These are phyloP conservation scores for Colistium nudipinnis DNA, from an alignment of 2,113 vertebrate genomes.

Conservation along the genomic window DNA sequence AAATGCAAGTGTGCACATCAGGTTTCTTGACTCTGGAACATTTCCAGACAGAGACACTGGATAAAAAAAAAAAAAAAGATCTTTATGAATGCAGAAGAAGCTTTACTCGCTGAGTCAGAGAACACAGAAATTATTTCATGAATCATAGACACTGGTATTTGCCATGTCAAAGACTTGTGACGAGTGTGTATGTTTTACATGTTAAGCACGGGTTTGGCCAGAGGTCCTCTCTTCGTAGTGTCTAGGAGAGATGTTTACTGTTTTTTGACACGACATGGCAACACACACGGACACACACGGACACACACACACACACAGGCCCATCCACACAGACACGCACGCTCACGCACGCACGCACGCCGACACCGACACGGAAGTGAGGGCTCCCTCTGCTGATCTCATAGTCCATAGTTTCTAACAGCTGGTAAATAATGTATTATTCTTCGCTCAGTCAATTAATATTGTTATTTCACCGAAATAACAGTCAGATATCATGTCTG, in stretches of 20 bases:
- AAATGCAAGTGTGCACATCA: constrained; percentile 58
- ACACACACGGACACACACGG: not conserved
- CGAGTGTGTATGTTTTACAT: constrained; percentile 76
- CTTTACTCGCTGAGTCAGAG: constrained; percentile 26
- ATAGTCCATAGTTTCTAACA: constrained; percentile 16
- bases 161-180: constrained; percentile 55
- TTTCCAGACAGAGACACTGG: constrained; percentile 59
- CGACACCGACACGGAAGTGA: constrained; percentile 40
- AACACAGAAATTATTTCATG: constrained; percentile 69
- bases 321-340: constrained; percentile 18
- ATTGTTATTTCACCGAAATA: too few relatives aligned
- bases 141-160: constrained; percentile 69
- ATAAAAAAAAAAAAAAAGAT: constrained; percentile 40
- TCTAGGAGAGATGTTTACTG: constrained; percentile 40
- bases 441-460: too few relatives aligned
- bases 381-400: constrained; percentile 75
- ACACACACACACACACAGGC: not conserved
- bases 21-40: constrained; percentile 74
- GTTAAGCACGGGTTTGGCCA: constrained; percentile 70
- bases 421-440: too few relatives aligned
- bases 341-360: constrained; percentile 34
- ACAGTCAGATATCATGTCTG: too few relatives aligned
- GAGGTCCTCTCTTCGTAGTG: constrained; percentile 52
- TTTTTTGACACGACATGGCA: constrained; percentile 23
- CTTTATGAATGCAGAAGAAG: constrained; percentile 50